Conservation (phyloP, 2,113 vertebrate genomes). For the Cyanistes caeruleus region DNA sequence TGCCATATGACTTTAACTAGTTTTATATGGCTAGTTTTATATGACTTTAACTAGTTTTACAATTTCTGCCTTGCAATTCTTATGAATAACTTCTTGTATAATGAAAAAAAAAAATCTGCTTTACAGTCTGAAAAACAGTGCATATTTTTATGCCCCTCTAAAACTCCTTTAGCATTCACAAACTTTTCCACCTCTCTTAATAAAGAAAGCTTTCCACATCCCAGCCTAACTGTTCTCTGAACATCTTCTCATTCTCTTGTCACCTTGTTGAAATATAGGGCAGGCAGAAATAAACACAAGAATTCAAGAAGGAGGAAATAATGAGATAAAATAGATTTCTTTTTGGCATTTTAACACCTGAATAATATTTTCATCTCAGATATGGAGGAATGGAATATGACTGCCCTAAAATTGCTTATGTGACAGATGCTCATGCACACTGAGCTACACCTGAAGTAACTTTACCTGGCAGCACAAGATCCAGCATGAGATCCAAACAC, state of each 20-base stretch:
- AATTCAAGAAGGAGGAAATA: background rate
- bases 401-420: background rate
- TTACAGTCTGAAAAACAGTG: background rate
- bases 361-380: background rate
- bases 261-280: background rate
- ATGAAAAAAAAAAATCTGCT: background rate
- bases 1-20: background rate
- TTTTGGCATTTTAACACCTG: background rate
- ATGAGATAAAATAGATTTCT: background rate
- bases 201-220: background rate
- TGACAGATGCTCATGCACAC: background rate
- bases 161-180: background rate
- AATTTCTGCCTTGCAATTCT: background rate
- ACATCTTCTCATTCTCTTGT: background rate
- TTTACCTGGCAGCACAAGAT: background rate
- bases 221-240: slow-evolving; percentile 6
- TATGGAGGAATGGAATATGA: background rate
- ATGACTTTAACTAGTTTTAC: background rate
- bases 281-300: background rate
- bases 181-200: slow-evolving; percentile 3
- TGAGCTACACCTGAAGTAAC: background rate
- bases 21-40: background rate
- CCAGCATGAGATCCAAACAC: accelerated
- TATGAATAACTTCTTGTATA: background rate
- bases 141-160: background rate